Evolutionary conservation across 2,888 invertebrate genomes (phyloP).

Genomic region (Steinernema carpocapsae): DNA sequence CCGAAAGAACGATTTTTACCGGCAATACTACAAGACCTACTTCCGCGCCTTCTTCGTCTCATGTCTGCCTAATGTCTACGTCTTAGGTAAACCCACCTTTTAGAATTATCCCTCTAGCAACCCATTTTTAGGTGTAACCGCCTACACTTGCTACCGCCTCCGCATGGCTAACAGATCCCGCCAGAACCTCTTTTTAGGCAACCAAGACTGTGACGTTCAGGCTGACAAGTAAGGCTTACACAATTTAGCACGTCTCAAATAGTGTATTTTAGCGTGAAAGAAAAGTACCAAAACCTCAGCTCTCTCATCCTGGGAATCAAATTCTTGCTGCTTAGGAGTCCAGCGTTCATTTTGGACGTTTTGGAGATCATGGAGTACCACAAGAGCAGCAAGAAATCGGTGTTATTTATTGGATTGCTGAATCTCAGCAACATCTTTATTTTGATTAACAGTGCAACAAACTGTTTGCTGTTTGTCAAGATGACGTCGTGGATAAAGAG

Average conservation of each 20-base stretch:
- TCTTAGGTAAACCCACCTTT: neutral
- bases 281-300: neutral
- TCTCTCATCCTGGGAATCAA: neutral
- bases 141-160: neutral
- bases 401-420: neutral
- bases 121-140: neutral
- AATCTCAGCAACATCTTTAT: slow-evolving; percentile 6
- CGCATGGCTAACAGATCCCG: neutral
- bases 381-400: neutral
- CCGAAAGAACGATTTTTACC: slow-evolving; percentile 2
- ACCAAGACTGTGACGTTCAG: neutral
- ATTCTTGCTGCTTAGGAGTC: slow-evolving; percentile 4
- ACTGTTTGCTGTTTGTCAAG: slow-evolving; percentile 24
- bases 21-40: neutral
- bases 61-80: slow-evolving; percentile 1
- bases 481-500: slow-evolving; percentile 27
- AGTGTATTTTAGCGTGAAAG: slow-evolving; percentile 6
- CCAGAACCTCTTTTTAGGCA: neutral
- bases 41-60: neutral
- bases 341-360: neutral
- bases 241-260: neutral
- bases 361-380: neutral
- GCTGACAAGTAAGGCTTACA: neutral
- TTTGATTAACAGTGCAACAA: slow-evolving; percentile 14
- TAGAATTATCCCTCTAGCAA: neutral